phyloP scores from a whole-genome alignment of 2,888 invertebrate genomes.

The Ernsta delagoae region DNA sequence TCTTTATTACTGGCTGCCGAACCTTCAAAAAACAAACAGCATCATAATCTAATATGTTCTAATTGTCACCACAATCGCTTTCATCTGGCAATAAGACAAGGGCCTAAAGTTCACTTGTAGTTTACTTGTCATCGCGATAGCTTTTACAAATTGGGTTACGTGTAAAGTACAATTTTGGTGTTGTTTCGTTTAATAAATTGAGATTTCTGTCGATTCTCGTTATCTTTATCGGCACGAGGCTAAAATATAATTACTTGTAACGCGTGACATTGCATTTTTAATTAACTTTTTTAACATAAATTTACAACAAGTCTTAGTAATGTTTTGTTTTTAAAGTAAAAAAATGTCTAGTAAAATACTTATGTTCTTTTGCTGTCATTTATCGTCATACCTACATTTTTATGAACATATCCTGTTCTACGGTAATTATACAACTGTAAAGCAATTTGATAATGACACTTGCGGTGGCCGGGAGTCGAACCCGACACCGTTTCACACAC shows the following conservation, averaged over 20 bases:
- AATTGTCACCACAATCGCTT: not conserved
- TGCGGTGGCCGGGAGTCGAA: conserved; percentile 55
- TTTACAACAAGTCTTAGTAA: too few relatives aligned
- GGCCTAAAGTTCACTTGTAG: not conserved
- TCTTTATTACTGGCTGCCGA: too few relatives aligned
- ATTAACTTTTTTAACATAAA: not conserved
- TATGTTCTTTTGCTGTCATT: too few relatives aligned
- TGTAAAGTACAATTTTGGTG: conserved; percentile 15
- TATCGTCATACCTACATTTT: not conserved
- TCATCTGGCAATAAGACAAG: conserved; percentile 2
- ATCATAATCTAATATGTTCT: too few relatives aligned
- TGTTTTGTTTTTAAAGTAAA: too few relatives aligned
- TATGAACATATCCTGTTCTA: not conserved
- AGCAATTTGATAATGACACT: conserved; percentile 20
- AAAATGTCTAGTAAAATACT: too few relatives aligned
- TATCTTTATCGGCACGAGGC: conserved; percentile 13
- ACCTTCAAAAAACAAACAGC: too few relatives aligned
- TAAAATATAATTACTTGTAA: not conserved
- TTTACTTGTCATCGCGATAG: conserved; percentile 20
- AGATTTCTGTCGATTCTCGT: conserved; percentile 26
- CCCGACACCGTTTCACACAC: conserved; percentile 68
- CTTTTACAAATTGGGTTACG: conserved; percentile 19
- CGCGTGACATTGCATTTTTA: not conserved
- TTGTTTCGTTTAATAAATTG: conserved; percentile 28
- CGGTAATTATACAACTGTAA: conserved; percentile 3